Evolutionary conservation across 2,113 vertebrate genomes (phyloP), one percentile per base, ranked within the genome.

Genomic region (Equus quagga): DNA sequence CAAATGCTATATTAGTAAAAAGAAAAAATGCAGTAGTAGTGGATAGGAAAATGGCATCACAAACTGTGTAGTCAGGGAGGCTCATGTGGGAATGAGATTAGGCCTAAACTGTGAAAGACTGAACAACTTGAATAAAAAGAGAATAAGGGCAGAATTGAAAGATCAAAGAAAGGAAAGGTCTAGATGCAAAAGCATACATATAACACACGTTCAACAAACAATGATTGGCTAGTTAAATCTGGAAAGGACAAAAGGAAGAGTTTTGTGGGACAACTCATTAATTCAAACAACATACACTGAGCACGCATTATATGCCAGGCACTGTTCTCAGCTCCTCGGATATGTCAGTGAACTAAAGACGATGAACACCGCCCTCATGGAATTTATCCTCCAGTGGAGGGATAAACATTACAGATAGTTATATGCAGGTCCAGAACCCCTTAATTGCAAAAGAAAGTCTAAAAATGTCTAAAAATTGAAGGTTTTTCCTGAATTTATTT

Each of bases 81-180:
- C 6, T 80, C 12, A 0, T 26, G 5, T 28, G 13, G n/a, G 15
- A 8, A 0, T 41, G 44, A 80, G n/a, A 70, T 12, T 60, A 26
- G 26, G 12, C 2, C 60, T 85, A 7, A 54, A 75, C 9, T 70
- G 11, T 56, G 67, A 73, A 89, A 56, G 23, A 36, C 14, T 33
- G 17, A 19, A 13, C n/a, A 26, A 65, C 17, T 19, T 70, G 41
- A 76, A 79, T n/a, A n/a, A 69, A 92, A 96, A 75, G 70, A 58
- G 18, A 93, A 56, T 21, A 4, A 62, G 4, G 9, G 19, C 4
- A 92, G 41, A 91, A 67, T 6, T 72, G 56, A 78, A 87, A 31
- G n/a, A 75, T 64, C n/a, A 23, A 86, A 49, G 15, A 44, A 94
- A 86, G 75, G 21, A 93, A 95, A 51, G 5, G 3, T 80, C 44